Conservation (phyloP, 2,113 vertebrate genomes). For the Corythoichthys intestinalis region DNA sequence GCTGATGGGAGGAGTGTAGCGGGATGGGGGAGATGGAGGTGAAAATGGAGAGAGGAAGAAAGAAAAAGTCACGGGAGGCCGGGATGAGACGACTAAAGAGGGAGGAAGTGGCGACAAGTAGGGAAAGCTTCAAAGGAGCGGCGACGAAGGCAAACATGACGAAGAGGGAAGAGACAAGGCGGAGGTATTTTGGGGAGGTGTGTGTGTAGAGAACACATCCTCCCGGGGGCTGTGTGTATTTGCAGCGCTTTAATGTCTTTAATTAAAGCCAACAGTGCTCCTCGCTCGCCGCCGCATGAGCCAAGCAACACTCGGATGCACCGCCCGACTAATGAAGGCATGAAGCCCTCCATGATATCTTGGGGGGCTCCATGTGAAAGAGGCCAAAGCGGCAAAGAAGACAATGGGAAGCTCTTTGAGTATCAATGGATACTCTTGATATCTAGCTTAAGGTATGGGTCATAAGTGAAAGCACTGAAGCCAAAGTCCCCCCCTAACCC, state of each 20-base stretch:
- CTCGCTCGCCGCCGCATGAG: conserved; percentile 58
- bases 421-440: not conserved
- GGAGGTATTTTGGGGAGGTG: conserved; percentile 52
- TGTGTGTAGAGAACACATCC: conserved; percentile 42
- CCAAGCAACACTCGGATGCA: conserved; percentile 44
- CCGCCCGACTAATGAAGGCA: conserved; percentile 6
- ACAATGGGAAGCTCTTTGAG: conserved; percentile 14
- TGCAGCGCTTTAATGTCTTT: conserved; percentile 69
- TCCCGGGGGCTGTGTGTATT: conserved; percentile 51
- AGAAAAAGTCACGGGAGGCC: not conserved
- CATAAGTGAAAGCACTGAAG: too few relatives aligned
- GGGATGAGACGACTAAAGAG: not conserved
- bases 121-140: conserved; percentile 2
- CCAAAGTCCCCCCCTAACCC: too few relatives aligned
- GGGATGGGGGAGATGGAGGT: not conserved
- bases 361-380: not conserved
- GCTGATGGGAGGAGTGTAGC: not conserved
- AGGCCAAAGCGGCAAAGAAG: not conserved
- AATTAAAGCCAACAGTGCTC: conserved; percentile 67
- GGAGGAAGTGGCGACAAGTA: not conserved
- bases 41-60: not conserved
- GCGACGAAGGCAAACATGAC: conserved; percentile 7
- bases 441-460: too few relatives aligned
- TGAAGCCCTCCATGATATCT: conserved; percentile 19
- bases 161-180: conserved; percentile 15